Evolutionary conservation across 2,797 vertebrate species (phyloP), one percentile per base, ranked within the genome.

Genomic region (Neomorphus geoffroyi): DNA sequence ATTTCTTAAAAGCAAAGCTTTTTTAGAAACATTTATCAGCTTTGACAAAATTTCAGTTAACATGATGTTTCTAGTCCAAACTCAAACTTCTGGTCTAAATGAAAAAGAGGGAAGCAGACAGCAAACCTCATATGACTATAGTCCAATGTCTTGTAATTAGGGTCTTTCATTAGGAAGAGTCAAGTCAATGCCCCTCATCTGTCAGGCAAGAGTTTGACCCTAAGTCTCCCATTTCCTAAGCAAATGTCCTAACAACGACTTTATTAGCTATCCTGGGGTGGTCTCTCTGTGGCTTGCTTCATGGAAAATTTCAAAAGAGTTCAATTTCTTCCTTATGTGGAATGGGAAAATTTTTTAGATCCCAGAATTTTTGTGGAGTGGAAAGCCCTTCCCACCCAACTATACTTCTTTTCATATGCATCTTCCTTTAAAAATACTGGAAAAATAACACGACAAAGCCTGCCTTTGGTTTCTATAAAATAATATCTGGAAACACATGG

Each of bases 241-340:
- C 95, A 96, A 94, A 96, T 94, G 96, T 95, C 95, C 92, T 96
- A 96, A 95, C 86, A 61, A 89, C 53, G 45, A 88, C 94, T 95
- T 97, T 96, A 96, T 96, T 97, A 96, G 93, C 84, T 94, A 95
- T 96, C 95, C 95, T 90, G 94, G 95, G 96, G 96, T 96, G 96
- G 96, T 96, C 96, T 94, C 66, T 94, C 95, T 96, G 95, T 95
- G 96, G 96, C 94, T 96, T 96, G 92, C 94, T 96, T 95, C 96
- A 97, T 95, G 96, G 95, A 97, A 96, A 96, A 97, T 96, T 96
- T 96, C 88, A 65, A 97, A 97, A 96, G 92, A 96, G 91, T 96
- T 96, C 94, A 95, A 96, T 95, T 97, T 96, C 95, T 96, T 97
- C 95, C 96, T 94, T 96, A 97, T 97, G 95, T 94, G 93, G 95